Conservation (phyloP, 2,888 invertebrate genomes). For the Tetanocera ferruginea region DNA sequence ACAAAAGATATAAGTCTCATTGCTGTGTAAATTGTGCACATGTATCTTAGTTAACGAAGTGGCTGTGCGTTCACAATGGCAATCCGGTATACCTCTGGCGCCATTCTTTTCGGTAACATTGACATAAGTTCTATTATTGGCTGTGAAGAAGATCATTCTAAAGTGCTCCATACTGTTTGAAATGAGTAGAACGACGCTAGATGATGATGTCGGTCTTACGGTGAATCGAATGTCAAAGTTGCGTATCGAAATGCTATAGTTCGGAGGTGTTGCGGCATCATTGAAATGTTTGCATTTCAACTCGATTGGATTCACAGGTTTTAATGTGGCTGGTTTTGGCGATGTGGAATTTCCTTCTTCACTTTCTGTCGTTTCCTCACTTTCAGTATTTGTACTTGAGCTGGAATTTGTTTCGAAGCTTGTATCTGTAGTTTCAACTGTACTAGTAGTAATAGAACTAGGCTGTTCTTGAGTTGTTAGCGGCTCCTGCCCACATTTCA, state of each 20-base stretch:
- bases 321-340: neutral
- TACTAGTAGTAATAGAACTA: neutral
- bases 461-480: neutral
- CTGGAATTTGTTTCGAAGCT: neutral
- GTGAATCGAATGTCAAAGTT: slow-evolving; percentile 32
- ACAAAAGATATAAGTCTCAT: slow-evolving; percentile 54
- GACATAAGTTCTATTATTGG: neutral
- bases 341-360: neutral
- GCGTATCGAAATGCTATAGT: neutral
- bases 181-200: slow-evolving; percentile 15
- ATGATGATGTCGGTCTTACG: slow-evolving; percentile 7
- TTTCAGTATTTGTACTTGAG: neutral
- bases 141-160: slow-evolving; percentile 28
- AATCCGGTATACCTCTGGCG: neutral
- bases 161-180: neutral
- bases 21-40: slow-evolving; percentile 43
- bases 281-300: neutral
- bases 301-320: neutral
- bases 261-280: neutral
- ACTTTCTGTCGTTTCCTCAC: neutral
- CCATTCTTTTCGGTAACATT: neutral
- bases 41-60: neutral
- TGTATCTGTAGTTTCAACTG: too few species aligned
- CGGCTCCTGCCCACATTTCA: slow-evolving; percentile 19
- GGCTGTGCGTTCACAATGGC: neutral